Base-by-base conservation (phyloP, 2,113 vertebrate species). In the Leucopternis melanops region DNA sequence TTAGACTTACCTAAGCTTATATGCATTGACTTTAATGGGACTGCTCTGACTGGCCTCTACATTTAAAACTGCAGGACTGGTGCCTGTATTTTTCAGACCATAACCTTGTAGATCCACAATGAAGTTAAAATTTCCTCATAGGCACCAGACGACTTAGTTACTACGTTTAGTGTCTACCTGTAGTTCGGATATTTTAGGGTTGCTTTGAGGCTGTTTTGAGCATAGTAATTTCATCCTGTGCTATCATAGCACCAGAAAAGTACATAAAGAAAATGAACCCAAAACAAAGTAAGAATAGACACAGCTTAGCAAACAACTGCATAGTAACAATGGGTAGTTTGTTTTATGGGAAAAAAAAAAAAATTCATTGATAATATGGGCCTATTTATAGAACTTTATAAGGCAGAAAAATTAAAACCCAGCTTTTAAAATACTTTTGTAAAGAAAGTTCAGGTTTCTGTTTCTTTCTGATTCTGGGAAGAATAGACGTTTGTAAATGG, bases 311-410 rank as follows among this genome's bases (percentile, higher is more conserved):
- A 63, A 89, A 45, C 16, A 77, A 42, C 47, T 70, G 54, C 36
- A 42, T 8, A 70, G 38, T 40, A 94, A 66, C 34, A 85, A 54
- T 32, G 6, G 8, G 13, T 50, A 57, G 27, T 61, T 72, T 67
- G 23, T 61, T 72, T 78, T 67, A 57, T n/a, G 31, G 59, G 22
- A 45, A 81, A 70, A 27, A 59, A 36, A 36, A n/a, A 49, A 63
- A n/a, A 34, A 19, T 5, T 7, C 5, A 57, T 10, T 42, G 16
- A 38, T 59, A 69, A 29, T 45, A 32, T 1, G 0, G 6, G 7
- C 23, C 34, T 61, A 61, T 84, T 87, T 82, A 67, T 55, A 78
- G 65, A 59, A 79, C 44, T 50, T 86, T 16, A 34, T 26, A 61
- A 32, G 29, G 54, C 50, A 77, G 55, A 61, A 70, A 50, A 23